A percentile compares a stretch with the other conserved stretches of the same genome.
These are phyloP conservation scores for Acipenser oxyrinchus DNA, from an alignment of 2,797 vertebrate species.

Conservation along the genomic window DNA sequence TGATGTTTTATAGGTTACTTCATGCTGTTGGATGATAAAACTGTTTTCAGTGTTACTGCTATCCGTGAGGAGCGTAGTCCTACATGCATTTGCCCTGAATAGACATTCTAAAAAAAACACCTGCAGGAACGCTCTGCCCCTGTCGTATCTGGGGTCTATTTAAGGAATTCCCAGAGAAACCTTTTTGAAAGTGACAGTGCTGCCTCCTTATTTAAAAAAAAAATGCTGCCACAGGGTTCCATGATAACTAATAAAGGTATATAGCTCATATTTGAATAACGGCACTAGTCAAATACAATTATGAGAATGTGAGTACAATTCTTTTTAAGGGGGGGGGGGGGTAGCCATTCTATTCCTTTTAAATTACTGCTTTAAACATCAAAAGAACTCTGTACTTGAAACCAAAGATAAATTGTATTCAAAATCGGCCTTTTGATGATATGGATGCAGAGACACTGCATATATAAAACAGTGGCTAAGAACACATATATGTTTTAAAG, in stretches of 20 bases:
- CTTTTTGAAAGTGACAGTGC: slow-evolving; percentile 10
- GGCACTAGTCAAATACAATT: too few relatives aligned
- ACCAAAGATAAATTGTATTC: not conserved
- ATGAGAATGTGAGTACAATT: too few relatives aligned
- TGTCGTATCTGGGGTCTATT: slow-evolving; percentile 5
- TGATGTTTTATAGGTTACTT: slow-evolving; percentile 6
- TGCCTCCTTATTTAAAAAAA: not conserved
- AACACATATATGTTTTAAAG: too few relatives aligned
- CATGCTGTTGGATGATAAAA: not conserved
- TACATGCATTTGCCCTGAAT: slow-evolving; percentile 12
- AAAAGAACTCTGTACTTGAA: not conserved
- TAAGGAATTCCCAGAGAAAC: slow-evolving; percentile 10
- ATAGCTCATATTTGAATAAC: too few relatives aligned
- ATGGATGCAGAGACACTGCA: too few relatives aligned
- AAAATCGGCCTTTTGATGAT: not conserved
- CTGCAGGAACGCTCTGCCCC: slow-evolving; percentile 3
- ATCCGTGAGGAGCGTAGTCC: not conserved
- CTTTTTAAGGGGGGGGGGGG: too few relatives aligned
- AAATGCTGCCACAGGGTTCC: not conserved
- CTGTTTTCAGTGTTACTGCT: not conserved
- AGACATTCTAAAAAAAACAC: slow-evolving; percentile 1
- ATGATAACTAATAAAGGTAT: too few relatives aligned
- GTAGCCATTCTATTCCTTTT: not conserved
- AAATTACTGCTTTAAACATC: not conserved
- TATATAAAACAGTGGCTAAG: too few relatives aligned